Base-by-base conservation (phyloP, 2,888 invertebrate genomes). In the Sphecodes monilicornis region DNA sequence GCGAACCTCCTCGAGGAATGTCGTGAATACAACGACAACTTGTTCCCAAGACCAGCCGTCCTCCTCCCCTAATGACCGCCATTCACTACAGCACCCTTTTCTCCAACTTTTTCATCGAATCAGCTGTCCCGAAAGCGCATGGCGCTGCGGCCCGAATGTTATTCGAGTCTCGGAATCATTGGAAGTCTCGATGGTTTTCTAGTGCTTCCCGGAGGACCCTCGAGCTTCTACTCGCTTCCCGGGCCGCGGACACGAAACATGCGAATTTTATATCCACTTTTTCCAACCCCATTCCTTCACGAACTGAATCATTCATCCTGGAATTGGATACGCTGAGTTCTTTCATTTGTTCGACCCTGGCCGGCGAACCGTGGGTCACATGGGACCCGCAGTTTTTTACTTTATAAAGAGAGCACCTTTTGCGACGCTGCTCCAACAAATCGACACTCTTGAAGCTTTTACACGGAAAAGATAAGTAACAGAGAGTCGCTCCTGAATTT, bases 161-260 rank as follows among this genome's bases (percentile, higher is more conserved):
- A 46, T 60, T 64, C 78, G 79, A 70, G 60, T 64, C 74, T n/a
- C 57, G 60, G 57, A 32, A 81, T 80, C 50, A 69, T 78, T 29
- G 64, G 16, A 22, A 68, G 22, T 57, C 26, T 50, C 13, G 68
- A 73, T 68, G 43, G 36, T 64, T 39, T 36, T 66, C 70, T 39
- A 64, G 41, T 41, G 68, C 8, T 43, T 43, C 36, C n/a, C 36
- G 39, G 57, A 73, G 73, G 26, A 73, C 73, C n/a, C 26, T 73
- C 57, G n/a, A 18, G 54, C 39, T 26, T 18, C 18, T 16, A 10
- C 73, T 13, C 43, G 39, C 16, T 64, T 32, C 29, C 22, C 18
- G 50, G 54, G 50, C 32, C 36, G 16, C 13, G 41, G 22, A 26
- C 54, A 36, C 57, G 29, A 39, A 74, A 60, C 57, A 29, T 41